Evolutionary conservation across 2,113 vertebrate genomes (phyloP).

Genomic region (Tupaia chinensis): DNA sequence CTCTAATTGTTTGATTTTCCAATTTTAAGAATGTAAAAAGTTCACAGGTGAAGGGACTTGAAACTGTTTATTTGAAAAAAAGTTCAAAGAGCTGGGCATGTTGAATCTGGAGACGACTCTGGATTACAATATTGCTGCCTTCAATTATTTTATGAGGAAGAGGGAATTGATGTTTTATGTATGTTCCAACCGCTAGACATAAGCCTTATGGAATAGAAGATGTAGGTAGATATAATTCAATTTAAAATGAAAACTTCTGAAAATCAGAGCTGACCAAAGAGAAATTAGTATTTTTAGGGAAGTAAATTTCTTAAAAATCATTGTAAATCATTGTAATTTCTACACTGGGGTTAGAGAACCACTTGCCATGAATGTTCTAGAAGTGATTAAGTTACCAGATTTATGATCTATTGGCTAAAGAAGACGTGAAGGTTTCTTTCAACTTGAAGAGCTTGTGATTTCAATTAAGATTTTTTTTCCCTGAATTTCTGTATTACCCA

Average conservation of each 20-base stretch:
- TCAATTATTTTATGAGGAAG: slow-evolving; percentile 23
- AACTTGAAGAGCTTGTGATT: neutral
- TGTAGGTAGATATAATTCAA: neutral
- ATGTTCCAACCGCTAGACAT: neutral
- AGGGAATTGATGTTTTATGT: neutral
- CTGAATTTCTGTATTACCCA: neutral
- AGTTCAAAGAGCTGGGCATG: neutral
- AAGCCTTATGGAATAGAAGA: neutral
- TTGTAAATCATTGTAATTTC: slow-evolving; percentile 28
- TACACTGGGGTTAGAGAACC: neutral
- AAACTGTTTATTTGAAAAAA: neutral
- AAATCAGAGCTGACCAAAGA: slow-evolving; percentile 27
- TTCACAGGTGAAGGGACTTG: neutral
- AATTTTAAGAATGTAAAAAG: neutral
- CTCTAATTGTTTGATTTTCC: neutral
- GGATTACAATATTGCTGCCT: neutral
- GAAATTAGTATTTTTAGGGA: neutral
- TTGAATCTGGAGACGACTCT: neutral
- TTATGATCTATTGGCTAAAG: neutral
- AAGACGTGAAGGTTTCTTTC: neutral
- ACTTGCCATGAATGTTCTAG: neutral
- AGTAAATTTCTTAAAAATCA: neutral
- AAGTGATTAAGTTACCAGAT: neutral
- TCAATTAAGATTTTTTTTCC: neutral
- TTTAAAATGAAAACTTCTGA: neutral